Percentiles rank a stretch among this genome's conserved stretches.
phyloP scores from a whole-genome alignment of 2,888 invertebrate genomes.

The Callyntrura sp. region DNA sequence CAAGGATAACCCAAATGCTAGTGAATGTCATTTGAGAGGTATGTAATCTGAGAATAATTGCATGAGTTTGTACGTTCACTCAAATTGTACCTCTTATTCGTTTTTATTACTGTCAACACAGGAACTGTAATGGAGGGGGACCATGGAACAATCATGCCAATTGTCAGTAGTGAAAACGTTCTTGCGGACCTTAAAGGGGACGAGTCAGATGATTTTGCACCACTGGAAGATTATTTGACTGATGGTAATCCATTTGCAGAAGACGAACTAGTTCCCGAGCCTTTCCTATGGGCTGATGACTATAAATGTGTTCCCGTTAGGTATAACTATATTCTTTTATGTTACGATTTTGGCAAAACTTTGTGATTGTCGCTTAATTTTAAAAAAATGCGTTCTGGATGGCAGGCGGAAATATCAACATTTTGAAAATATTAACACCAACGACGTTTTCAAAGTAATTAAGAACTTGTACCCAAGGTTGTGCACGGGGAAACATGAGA shows the following conservation, averaged over 20 bases:
- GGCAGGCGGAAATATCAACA: constrained; percentile 55
- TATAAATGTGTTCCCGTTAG: constrained; percentile 68
- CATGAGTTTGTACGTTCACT: background rate
- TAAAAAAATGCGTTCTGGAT: no score
- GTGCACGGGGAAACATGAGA: constrained; percentile 61
- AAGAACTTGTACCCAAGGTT: constrained; percentile 75
- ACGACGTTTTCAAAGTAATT: constrained; percentile 75
- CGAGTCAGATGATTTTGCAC: constrained; percentile 10
- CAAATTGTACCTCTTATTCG: no score
- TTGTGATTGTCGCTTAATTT: no score
- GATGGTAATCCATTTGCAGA: constrained; percentile 76
- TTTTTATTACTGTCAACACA: no score
- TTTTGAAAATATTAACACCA: constrained; percentile 62
- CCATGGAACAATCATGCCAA: background rate
- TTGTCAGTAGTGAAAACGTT: constrained; percentile 1
- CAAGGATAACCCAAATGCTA: constrained; percentile 16
- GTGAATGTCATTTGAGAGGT: constrained; percentile 4
- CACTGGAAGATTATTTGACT: constrained; percentile 49
- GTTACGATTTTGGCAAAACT: no score
- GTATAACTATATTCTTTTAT: no score
- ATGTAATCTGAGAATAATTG: background rate
- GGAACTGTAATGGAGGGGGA: background rate
- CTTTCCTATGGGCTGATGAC: constrained; percentile 77
- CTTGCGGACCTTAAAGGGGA: background rate
- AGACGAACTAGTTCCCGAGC: constrained; percentile 74